Evolutionary conservation across 2,888 invertebrate species (phyloP).

Genomic region (Acheta domesticus): DNA sequence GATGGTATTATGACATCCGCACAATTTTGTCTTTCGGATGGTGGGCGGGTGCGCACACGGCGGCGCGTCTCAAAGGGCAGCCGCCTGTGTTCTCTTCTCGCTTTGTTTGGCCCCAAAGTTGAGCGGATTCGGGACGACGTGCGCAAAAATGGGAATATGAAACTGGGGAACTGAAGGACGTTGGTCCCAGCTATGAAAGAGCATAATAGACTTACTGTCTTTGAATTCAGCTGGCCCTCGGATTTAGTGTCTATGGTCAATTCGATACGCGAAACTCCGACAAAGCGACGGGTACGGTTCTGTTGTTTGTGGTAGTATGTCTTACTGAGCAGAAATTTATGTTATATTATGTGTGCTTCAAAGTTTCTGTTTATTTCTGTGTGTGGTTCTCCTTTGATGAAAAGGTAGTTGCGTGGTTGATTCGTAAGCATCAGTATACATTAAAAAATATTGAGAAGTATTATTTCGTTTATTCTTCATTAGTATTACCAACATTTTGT

Average conservation of each 20-base stretch:
- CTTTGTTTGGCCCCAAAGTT: neutral
- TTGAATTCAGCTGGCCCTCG: neutral
- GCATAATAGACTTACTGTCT: neutral
- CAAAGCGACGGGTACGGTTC: no score
- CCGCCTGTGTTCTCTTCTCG: neutral
- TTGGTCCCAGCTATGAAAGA: neutral
- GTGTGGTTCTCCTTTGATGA: no score
- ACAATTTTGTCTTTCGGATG: neutral
- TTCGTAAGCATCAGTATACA: no score
- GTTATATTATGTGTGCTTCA: no score
- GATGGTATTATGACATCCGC: neutral
- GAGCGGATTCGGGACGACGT: neutral
- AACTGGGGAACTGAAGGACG: neutral
- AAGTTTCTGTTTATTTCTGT: no score
- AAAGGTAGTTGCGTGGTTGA: no score
- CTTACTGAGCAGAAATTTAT: neutral
- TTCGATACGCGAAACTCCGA: neutral
- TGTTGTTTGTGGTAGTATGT: neutral
- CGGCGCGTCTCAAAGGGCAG: neutral
- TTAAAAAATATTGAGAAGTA: no score
- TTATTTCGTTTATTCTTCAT: no score
- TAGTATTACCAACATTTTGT: no score
- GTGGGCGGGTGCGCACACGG: neutral
- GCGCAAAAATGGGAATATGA: neutral
- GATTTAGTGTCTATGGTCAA: neutral